phyloP scores from a whole-genome alignment of 2,113 vertebrate species.

The Cyrtonyx montezumae region DNA sequence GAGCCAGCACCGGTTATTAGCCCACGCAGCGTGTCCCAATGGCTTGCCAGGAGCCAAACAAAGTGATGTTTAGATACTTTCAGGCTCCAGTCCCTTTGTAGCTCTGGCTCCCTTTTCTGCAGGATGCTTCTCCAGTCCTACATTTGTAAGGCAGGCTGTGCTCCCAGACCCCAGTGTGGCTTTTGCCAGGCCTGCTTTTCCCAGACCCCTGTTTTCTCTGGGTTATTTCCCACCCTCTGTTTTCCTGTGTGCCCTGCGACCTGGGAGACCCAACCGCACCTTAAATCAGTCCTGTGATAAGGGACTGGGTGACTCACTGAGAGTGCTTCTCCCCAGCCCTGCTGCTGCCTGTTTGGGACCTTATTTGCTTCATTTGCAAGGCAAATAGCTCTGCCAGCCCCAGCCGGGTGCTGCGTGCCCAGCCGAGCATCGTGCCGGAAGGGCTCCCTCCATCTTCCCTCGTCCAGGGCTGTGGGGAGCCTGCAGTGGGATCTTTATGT shows the following conservation, averaged over 20 bases:
- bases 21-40: accelerated
- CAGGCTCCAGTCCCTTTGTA: not conserved
- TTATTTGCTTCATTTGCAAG: conserved; percentile 46
- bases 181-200: not conserved
- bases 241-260: not conserved
- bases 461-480: not conserved
- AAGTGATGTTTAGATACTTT: not conserved
- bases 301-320: not conserved
- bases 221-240: not conserved
- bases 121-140: not conserved
- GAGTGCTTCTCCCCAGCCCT: not conserved
- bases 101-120: not conserved
- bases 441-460: not conserved
- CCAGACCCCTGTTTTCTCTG: not conserved
- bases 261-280: conserved; percentile 48
- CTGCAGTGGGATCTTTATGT: not conserved
- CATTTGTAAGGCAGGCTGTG: not conserved
- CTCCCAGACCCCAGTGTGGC: not conserved
- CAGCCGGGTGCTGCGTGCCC: not conserved
- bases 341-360: not conserved
- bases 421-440: not conserved
- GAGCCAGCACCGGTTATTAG: accelerated
- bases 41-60: accelerated
- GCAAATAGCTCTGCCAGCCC: conserved; percentile 29
- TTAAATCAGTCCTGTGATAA: conserved; percentile 46